These are phyloP conservation scores for Arnoldichthys spilopterus DNA, from an alignment of 2,797 vertebrate genomes.

Conservation along the genomic window DNA sequence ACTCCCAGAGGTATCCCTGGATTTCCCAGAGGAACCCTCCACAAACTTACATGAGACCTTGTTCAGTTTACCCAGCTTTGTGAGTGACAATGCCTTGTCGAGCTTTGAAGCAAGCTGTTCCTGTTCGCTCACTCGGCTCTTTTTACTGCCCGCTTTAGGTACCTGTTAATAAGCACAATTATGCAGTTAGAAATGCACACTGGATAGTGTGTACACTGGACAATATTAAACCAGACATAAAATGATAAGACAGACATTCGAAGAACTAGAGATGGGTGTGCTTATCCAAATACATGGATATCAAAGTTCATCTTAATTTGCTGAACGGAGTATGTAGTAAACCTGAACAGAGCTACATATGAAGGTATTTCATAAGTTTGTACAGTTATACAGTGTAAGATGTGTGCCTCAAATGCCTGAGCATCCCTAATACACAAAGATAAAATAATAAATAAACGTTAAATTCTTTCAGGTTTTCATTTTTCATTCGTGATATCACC, in stretches of 20 bases:
- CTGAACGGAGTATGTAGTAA: no score
- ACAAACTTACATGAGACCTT: constrained; percentile 83
- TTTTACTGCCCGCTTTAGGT: constrained; percentile 84
- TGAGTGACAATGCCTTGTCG: constrained; percentile 91
- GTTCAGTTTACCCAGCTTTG: constrained; percentile 84
- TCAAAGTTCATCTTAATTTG: not conserved
- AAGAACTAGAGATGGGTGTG: not conserved
- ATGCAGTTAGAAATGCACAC: not conserved
- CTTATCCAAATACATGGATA: not conserved
- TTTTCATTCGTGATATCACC: no score
- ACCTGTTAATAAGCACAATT: constrained; percentile 61
- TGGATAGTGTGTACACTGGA: not conserved
- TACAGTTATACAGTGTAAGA: no score
- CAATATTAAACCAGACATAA: not conserved
- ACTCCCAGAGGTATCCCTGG: constrained; percentile 64
- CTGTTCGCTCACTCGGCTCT: constrained; percentile 85
- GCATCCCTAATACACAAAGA: no score
- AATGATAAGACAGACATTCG: not conserved
- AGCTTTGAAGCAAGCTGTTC: constrained; percentile 95
- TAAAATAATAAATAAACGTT: no score
- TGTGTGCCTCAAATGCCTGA: not conserved
- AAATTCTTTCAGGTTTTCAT: no score
- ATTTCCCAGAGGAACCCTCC: constrained; percentile 75
- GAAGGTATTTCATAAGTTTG: no score
- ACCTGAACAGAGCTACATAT: not conserved